Conservation (phyloP, 2,113 vertebrate genomes). For the Vicugna pacos region DNA sequence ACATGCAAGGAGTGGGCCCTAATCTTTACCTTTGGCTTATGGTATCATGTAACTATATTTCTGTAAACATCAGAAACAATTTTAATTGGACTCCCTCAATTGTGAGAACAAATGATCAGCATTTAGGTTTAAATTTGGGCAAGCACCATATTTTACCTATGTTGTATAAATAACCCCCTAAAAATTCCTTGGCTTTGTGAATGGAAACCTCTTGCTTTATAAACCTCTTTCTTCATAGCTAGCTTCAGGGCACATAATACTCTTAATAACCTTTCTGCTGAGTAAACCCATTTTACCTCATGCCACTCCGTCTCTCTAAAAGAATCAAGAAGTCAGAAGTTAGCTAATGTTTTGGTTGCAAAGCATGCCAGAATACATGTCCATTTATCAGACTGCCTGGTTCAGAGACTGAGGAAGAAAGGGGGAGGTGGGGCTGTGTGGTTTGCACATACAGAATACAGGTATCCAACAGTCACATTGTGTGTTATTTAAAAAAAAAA, state of each 20-base stretch:
- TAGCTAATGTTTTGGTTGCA: slow-evolving; percentile 21
- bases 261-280: slow-evolving; percentile 32
- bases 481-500: background rate
- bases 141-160: slow-evolving; percentile 44
- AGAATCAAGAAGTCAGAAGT: background rate
- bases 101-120: slow-evolving; percentile 16
- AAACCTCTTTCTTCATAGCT: slow-evolving; percentile 13
- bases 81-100: background rate
- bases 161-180: slow-evolving; percentile 10
- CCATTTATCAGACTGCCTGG: background rate
- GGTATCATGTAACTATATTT: slow-evolving; percentile 7
- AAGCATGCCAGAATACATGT: background rate
- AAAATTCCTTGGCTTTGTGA: slow-evolving; percentile 37
- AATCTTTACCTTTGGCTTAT: slow-evolving; percentile 5
- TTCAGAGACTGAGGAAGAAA: slow-evolving; percentile 31
- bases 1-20: background rate
- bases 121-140: slow-evolving; percentile 50
- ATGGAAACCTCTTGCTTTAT: background rate
- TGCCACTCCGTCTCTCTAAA: background rate
- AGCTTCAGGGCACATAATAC: background rate
- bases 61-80: background rate
- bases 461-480: background rate
- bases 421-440: background rate
- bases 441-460: background rate
- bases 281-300: background rate